Evolutionary conservation across 2,888 invertebrate genomes (phyloP), one percentile per base, ranked within the genome.

Genomic region (Cordylochernes scorpioides): DNA sequence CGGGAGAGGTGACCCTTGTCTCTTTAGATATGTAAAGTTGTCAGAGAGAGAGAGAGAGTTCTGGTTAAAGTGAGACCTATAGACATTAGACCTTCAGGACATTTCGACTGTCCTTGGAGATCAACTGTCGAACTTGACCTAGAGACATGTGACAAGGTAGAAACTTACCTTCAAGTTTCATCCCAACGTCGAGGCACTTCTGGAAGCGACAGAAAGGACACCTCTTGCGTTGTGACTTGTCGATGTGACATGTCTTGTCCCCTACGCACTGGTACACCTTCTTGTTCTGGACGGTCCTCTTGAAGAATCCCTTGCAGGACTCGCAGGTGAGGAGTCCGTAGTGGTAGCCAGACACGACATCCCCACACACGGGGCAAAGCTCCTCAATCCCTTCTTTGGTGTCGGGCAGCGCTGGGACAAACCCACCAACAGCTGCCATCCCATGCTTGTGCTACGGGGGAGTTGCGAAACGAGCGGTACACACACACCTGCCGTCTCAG

Each of bases 231-330:
- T 94, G 94, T 42, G 86, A 88, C 60, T 97, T 97, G 62, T 97
- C 94, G 54, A 97, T 97, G 59, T 84, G 86, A 63, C 97, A 97
- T 55, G 72, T 74, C 44, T 88, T 65, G 53, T 94, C 94, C 41
- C 88, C 94, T 32, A 94, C 91, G 60, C 97, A 97, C 43, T 88
- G 86, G 63, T 91, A 91, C 47, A 91, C 86, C 64, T 97, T 97
- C 63, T 97, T 94, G 61, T 97, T 97, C 61, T 97, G 97, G 47
- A 97, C 97, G 55, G 97, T 97, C 53, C 97, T 67, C 63, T 97
- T 91, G 67, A 91, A 91, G 64, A 91, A 91, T 33, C 88, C 88
- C 61, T 97, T 97, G 63, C 97, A 97, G 45, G 86, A 86, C 58
- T 97, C 97, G 61, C 97, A 97, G 40, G 97, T 97, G 46, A 94